Evolutionary conservation across 2,888 invertebrate species (phyloP).

Genomic region (Gari tellinella): DNA sequence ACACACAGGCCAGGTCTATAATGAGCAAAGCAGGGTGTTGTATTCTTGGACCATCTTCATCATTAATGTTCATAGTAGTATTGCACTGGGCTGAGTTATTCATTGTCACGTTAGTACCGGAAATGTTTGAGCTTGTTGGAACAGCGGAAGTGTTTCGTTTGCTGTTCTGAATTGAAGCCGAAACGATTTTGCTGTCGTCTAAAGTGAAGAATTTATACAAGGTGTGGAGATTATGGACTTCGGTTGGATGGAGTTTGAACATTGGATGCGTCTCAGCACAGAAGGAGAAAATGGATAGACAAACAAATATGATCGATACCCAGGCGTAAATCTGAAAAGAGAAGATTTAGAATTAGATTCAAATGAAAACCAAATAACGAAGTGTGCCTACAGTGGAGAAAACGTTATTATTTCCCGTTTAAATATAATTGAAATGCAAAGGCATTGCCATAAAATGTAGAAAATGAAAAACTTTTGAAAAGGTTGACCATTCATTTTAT

Average conservation of each 20-base stretch:
- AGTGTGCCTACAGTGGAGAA: too few species aligned
- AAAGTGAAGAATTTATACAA: slow-evolving; percentile 57
- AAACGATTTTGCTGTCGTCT: slow-evolving; percentile 43
- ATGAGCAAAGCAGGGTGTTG: slow-evolving; percentile 77
- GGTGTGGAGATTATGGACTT: slow-evolving; percentile 44
- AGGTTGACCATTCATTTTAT: too few species aligned
- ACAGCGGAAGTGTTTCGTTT: too few species aligned
- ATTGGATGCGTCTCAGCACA: slow-evolving; percentile 79
- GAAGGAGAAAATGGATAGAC: slow-evolving; percentile 80
- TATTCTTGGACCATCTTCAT: slow-evolving; percentile 31
- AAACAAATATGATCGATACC: slow-evolving; percentile 80
- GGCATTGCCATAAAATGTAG: too few species aligned
- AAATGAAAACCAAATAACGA: too few species aligned
- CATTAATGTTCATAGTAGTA: not conserved
- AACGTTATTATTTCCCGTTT: too few species aligned
- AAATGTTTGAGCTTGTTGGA: slow-evolving; percentile 3
- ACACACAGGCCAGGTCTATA: slow-evolving; percentile 78
- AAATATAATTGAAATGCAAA: too few species aligned
- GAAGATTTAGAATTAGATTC: not conserved
- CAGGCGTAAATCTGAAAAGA: slow-evolving; percentile 77
- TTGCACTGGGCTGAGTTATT: slow-evolving; percentile 1
- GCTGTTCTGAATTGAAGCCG: not conserved
- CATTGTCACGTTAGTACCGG: slow-evolving; percentile 4
- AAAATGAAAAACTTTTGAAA: too few species aligned
- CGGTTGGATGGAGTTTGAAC: slow-evolving; percentile 63